phyloP scores from a whole-genome alignment of 1,140 invertebrate species.

The Drosophila albomicans region DNA sequence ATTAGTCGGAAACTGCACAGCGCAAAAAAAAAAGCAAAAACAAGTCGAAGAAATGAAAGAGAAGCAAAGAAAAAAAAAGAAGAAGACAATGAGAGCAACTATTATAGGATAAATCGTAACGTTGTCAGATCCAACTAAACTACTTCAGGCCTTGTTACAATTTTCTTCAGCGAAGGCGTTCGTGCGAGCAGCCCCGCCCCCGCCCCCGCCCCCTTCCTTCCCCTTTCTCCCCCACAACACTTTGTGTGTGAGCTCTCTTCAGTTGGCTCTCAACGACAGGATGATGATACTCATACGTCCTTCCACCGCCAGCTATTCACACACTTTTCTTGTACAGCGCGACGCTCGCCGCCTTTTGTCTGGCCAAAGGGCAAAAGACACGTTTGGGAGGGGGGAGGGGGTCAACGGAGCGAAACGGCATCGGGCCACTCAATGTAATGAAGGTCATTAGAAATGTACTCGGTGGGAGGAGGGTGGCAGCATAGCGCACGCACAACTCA shows the following conservation, averaged over 20 bases:
- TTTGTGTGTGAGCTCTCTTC: background rate
- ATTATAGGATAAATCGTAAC: slow-evolving; percentile 22
- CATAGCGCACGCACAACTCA: slow-evolving; percentile 36
- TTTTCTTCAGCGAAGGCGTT: slow-evolving; percentile 54
- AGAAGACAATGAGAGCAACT: slow-evolving; percentile 26
- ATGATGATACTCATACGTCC: slow-evolving; percentile 32
- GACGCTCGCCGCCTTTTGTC: slow-evolving; percentile 21
- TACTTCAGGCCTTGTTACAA: slow-evolving; percentile 37
- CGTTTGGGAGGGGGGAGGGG: background rate
- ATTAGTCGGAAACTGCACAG: slow-evolving; percentile 63
- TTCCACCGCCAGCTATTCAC: slow-evolving; percentile 6
- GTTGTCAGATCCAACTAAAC: slow-evolving; percentile 30
- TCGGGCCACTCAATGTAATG: slow-evolving; percentile 71
- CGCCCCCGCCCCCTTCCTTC: background rate
- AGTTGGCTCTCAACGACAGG: slow-evolving; percentile 10
- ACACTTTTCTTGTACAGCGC: slow-evolving; percentile 5
- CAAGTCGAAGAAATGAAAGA: slow-evolving; percentile 1
- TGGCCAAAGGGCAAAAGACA: background rate
- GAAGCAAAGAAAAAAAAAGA: background rate
- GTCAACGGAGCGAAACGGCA: slow-evolving; percentile 33
- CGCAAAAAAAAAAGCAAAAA: slow-evolving; percentile 9
- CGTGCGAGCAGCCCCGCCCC: slow-evolving; percentile 33
- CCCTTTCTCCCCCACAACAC: background rate
- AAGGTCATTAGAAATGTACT: slow-evolving; percentile 80
- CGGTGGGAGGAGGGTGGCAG: background rate